phyloP scores from a whole-genome alignment of 2,888 invertebrate genomes.

The Lasioglossum zephyrum region DNA sequence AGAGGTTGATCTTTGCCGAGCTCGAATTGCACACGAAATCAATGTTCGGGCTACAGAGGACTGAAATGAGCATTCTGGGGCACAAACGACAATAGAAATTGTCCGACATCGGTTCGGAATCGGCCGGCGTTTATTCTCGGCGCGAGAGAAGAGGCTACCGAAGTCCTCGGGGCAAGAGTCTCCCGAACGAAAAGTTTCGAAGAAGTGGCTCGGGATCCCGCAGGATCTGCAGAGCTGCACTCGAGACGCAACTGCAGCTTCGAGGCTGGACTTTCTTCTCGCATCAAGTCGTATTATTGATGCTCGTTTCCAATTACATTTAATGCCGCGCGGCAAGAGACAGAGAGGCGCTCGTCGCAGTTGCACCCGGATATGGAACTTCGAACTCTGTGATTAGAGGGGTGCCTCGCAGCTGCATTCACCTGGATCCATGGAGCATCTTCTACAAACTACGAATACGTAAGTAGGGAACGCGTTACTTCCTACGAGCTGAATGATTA shows the following conservation, averaged over 20 bases:
- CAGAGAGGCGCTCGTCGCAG: background rate
- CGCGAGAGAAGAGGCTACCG: background rate
- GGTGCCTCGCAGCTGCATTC: constrained; percentile 17
- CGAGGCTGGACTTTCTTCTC: constrained; percentile 24
- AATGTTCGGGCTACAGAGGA: too few species aligned
- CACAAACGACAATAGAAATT: background rate
- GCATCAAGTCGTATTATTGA: constrained; percentile 28
- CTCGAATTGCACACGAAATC: too few species aligned
- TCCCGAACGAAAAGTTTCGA: background rate
- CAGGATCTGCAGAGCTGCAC: background rate
- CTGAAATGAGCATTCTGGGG: background rate
- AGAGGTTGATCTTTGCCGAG: too few species aligned
- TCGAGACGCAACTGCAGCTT: background rate
- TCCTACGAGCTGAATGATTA: constrained; percentile 47
- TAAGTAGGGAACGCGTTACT: constrained; percentile 45
- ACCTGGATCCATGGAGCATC: constrained; percentile 28
- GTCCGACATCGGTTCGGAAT: background rate
- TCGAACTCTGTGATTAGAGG: constrained; percentile 45
- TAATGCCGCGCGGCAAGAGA: constrained; percentile 7
- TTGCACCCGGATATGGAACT: background rate
- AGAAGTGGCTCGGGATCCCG: background rate
- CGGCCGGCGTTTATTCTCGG: background rate
- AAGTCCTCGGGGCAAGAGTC: background rate
- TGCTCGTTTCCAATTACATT: constrained; percentile 44
- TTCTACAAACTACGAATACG: constrained; percentile 46